Base-by-base conservation (phyloP, 1,140 invertebrate genomes). In the Pseudomyrmex flavicornis region DNA sequence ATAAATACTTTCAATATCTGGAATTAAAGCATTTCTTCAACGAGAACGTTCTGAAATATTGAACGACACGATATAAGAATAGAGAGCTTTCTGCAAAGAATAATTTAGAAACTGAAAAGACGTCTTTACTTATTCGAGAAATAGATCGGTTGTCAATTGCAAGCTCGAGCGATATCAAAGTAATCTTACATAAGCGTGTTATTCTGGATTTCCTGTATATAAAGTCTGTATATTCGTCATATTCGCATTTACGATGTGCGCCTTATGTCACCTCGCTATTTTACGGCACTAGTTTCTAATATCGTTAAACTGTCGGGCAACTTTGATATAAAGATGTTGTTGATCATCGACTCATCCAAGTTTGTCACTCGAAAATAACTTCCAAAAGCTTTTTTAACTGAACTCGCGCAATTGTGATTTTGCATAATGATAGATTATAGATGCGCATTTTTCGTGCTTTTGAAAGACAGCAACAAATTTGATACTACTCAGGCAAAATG, bases 401-500 rank as follows among this genome's bases (percentile, higher is more conserved):
- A 5, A 35, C 35, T 35, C 0, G 35, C 5, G 35, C 35, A 35
- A 7, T 35, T 35, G 35, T 35, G 35, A 35, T 35, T 35, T 35
- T 35, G 35, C 35, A 35, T 0, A 7, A 35, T 7, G 35, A 35
- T 35, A 35, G 35, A 35, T 35, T 35, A 35, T 5, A 35, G 35
- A 48, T 48, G 48, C 35, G 26, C 62, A 20, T 48, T 79, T 70
- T 79, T 79, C 70, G 35, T 69, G 75, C 54, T 35, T 35, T 35
- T 35, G 35, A 35, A 35, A 7, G 5, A 59, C 58, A 17, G 69
- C 7, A 17, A 9, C 70, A 9, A n/a, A 70, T 80, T 80, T 59
- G 54, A 80, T n/a, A 8, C 20, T 70, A 79, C 58, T 79, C 52
- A 52, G 52, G 58, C 52, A 66, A 79, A 48, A 79, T 58, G 65